phyloP scores from a whole-genome alignment of 2,797 vertebrate genomes.

The Periophthalmus magnuspinnatus region DNA sequence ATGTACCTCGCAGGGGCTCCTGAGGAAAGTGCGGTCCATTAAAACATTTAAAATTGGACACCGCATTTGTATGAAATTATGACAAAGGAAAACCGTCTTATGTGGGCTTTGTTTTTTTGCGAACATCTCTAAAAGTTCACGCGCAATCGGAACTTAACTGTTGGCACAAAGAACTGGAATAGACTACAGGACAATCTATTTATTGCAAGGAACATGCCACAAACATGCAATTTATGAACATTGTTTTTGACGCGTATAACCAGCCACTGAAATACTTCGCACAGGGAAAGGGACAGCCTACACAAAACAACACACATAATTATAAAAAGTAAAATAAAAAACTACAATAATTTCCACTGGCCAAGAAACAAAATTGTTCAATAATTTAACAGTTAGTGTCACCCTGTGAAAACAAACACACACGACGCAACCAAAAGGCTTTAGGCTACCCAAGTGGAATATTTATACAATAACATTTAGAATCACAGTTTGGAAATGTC shows the following conservation, averaged over 20 bases:
- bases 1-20: background rate
- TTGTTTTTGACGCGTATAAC: slow-evolving; percentile 81
- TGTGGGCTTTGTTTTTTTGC: no score
- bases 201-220: slow-evolving; percentile 98
- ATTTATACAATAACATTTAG: slow-evolving; percentile 28
- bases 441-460: slow-evolving; percentile 48
- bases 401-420: slow-evolving; percentile 76
- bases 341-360: slow-evolving; percentile 31
- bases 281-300: slow-evolving; percentile 42
- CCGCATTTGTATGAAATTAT: background rate
- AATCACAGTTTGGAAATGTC: slow-evolving; percentile 75
- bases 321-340: slow-evolving; percentile 65
- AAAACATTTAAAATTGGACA: background rate
- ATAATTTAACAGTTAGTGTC: slow-evolving; percentile 74
- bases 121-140: no score
- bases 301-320: slow-evolving; percentile 48
- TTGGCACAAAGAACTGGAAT: slow-evolving; percentile 14
- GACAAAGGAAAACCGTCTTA: background rate
- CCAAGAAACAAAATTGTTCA: slow-evolving; percentile 44
- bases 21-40: background rate
- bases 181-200: slow-evolving; percentile 78
- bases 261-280: slow-evolving; percentile 79
- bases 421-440: slow-evolving; percentile 55
- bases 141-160: background rate
- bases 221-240: slow-evolving; percentile 93